Base-by-base conservation (phyloP, 2,113 vertebrate species). In the Pachyramphus minor region DNA sequence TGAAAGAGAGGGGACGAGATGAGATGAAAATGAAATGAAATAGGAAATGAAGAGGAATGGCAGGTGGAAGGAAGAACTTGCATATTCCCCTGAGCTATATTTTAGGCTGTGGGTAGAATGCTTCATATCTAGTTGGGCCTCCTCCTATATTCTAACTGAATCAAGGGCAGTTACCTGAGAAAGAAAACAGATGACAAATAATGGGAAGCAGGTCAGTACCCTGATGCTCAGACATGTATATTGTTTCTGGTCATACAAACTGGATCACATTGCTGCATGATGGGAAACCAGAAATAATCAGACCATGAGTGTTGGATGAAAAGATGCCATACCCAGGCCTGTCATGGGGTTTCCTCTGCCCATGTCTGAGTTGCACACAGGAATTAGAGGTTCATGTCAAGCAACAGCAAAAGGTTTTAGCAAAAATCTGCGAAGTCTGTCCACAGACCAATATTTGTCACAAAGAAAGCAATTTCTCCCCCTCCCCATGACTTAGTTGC, bases 21-120 rank as follows among this genome's bases (percentile, higher is more conserved):
- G 59, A 94, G 94, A 91, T 79, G 74, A 18, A 89, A 96, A 75
- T 82, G 66, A 91, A 92, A 96, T 95, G 33, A 78, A 93, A 93
- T 14, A 84, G 58, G 45, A 95, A 92, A 95, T 85, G 37, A 96
- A 92, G 76, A 96, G 73, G 53, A 89, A 94, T 95, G 74, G 45
- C 66, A 87, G 67, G 58, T 72, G 45, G 45, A 82, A 94, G 50
- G 63, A 86, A 93, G 71, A 83, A 92, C 94, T 89, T 67, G 16
- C 42, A 30, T 63, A 83, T 83, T 77, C 50, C 31, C 20, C 50
- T 41, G 47, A 71, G 75, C 33, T 84, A 80, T 93, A 75, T 42
- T 83, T 83, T 78, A 71, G n/a, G 35, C 69, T 88, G 49, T 78
- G 69, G 60, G 44, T 75, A 86, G 56, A 84, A 88, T 89, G 9